Conservation (phyloP, 2,888 invertebrate species). For the Tetheella fluctuosa region DNA sequence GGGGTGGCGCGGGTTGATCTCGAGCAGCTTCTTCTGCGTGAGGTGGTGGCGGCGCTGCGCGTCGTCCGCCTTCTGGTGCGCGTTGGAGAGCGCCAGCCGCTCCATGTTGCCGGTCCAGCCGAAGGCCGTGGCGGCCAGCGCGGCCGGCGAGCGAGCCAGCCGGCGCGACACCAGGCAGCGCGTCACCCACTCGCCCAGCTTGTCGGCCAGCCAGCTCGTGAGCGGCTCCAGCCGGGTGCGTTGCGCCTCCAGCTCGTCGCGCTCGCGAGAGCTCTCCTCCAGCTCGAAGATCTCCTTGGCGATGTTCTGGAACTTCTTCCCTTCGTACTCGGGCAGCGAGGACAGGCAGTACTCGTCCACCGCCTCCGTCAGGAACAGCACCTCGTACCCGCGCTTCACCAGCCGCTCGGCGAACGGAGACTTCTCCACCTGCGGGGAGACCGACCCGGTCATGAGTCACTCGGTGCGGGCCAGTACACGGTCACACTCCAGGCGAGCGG, state of each 20-base stretch:
- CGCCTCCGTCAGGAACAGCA: constrained; percentile 96
- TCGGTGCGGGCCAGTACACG: background rate
- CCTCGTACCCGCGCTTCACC: constrained; percentile 96
- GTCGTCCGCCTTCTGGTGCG: constrained; percentile 97
- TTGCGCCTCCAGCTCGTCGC: constrained; percentile 90
- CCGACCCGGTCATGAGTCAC: background rate
- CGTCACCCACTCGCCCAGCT: constrained; percentile 89
- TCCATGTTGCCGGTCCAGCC: constrained; percentile 99
- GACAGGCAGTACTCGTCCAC: constrained; percentile 99
- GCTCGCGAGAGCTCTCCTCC: constrained; percentile 87
- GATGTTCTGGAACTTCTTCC: constrained; percentile 99
- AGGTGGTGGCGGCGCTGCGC: constrained; percentile 95
- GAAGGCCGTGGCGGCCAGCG: constrained; percentile 97
- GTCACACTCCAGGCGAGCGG: no score
- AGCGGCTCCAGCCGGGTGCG: constrained; percentile 94
- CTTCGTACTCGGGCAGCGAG: constrained; percentile 98
- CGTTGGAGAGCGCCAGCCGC: constrained; percentile 96
- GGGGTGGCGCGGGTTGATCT: constrained; percentile 99
- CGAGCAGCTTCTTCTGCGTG: constrained; percentile 97
- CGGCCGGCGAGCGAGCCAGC: constrained; percentile 96
- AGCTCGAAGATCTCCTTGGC: constrained; percentile 98
- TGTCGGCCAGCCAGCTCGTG: constrained; percentile 94
- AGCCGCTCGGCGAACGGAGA: constrained; percentile 98
- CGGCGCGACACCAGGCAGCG: constrained; percentile 95
- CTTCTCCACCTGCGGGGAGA: constrained; percentile 85